A percentile compares a stretch with the other conserved stretches of the same genome.
These are phyloP conservation scores for Melanchra persicariae DNA, from an alignment of 2,888 invertebrate genomes.

Conservation along the genomic window DNA sequence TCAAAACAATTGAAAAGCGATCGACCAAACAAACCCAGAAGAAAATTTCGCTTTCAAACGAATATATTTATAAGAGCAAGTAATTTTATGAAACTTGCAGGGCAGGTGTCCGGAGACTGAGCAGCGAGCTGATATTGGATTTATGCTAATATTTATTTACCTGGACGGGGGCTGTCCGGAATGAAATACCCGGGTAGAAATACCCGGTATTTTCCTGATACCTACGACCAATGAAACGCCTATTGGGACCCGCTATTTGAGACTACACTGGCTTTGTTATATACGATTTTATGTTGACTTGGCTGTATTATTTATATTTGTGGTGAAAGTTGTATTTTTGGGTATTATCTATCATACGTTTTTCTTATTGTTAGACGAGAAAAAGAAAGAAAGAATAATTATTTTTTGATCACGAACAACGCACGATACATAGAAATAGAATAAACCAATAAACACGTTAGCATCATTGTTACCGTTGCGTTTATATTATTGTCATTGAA, in stretches of 20 bases:
- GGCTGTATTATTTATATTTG: conserved; percentile 14
- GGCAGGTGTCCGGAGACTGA: conserved; percentile 77
- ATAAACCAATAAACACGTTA: too few relatives aligned
- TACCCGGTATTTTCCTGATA: conserved; percentile 53
- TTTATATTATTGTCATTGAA: too few relatives aligned
- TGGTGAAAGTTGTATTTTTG: not conserved
- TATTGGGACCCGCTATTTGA: conserved; percentile 45
- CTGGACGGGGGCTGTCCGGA: conserved; percentile 52
- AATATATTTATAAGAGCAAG: conserved; percentile 20
- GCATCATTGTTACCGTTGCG: too few relatives aligned
- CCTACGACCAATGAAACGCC: conserved; percentile 37
- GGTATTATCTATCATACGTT: too few relatives aligned
- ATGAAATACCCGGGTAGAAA: conserved; percentile 43
- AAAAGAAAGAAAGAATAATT: too few relatives aligned
- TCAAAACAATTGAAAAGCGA: conserved; percentile 34
- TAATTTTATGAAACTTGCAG: conserved; percentile 74
- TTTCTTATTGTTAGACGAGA: too few relatives aligned
- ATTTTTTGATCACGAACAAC: too few relatives aligned
- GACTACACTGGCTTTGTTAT: conserved; percentile 9
- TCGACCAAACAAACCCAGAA: conserved; percentile 31
- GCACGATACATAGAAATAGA: too few relatives aligned
- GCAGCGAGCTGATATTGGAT: conserved; percentile 82
- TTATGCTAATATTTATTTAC: conserved; percentile 87
- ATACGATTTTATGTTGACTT: conserved; percentile 7
- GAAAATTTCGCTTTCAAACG: conserved; percentile 24